Evolutionary conservation across 2,113 vertebrate species (phyloP), one percentile per base, ranked within the genome.

Genomic region (Elephantulus edwardii): DNA sequence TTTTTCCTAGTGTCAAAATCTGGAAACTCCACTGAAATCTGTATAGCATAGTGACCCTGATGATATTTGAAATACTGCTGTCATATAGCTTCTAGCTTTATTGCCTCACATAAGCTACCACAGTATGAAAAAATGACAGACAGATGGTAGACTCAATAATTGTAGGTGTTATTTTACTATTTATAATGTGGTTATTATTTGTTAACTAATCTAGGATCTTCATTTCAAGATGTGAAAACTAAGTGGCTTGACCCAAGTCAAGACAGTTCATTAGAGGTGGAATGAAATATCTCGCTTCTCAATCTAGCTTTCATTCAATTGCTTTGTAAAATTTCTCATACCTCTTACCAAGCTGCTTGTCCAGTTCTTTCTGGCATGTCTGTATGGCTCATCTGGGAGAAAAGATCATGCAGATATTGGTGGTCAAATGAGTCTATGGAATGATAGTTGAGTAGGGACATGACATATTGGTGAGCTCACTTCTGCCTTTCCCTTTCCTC

Each of bases 391-490:
- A 58, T 79, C 50, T 80, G 35, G 56, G 93, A 95, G 81, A 80
- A 44, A 48, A 75, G 68, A 79, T 76, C 77, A 86, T 90, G 42
- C 50, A 85, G 90, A 87, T 44, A 87, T 56, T 75, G 5, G 6
- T 50, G 91, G 79, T 42, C 86, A 95, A 70, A 71, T 87, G 86
- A 86, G 60, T 77, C 79, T 86, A 33, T 70, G 46, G 95, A 89
- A 81, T 38, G 56, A 80, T 87, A 77, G 62, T 62, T 92, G 80
- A 78, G 68, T 82, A 81, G 83, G 80, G 83, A 93, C 93, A 92
- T 78, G 88, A 90, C 83, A 71, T 90, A 44, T 88, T 14, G 79
- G 91, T 95, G 93, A 96, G 95, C 90, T 96, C 94, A 95, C 74
- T 14, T 62, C 26, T 93, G 86, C 42, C 60, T 92, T 72, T 56